Evolutionary conservation across 2,888 invertebrate genomes (phyloP), one percentile per base, ranked within the genome.

Genomic region (Drosophila lutescens): DNA sequence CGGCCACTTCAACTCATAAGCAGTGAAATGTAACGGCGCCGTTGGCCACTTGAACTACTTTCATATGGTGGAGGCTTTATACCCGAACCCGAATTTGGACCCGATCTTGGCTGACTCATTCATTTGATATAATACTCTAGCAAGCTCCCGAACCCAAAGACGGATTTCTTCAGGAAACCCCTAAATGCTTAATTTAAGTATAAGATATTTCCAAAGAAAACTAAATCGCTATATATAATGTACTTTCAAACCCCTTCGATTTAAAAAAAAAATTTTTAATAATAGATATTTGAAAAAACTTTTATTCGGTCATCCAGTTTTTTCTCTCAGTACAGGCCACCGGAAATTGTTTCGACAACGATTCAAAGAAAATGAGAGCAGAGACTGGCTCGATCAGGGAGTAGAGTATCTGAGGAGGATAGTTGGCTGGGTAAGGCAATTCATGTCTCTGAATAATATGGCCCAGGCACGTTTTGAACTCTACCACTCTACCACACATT

Each of bases 1-100:
- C 40, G 15, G 34, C 34, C 41, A 26, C 80, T 80, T 67, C 71
- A 83, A 43, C 67, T 84, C 74, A 57, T 51, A 77, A 73, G 72
- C 81, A 82, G 79, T 73, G 81, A 82, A 80, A 86, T 82, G 87
- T 86, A 82, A 84, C 85, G 87, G 87, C 87, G 87, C 87, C 85
- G 69, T 80, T 78, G 81, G 87, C 71, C 82, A 82, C 81, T 86
- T 82, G 86, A 82, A 84, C 81, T 86, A 82, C 84, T 86, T 82
- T 82, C 79, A 58, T 77, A 67, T 67, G 56, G 56, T 55, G 40
- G 30, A 53, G 55, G 58, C 46, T n/a, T 40, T 15, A 8, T 30
- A 40, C 40, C 17, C 41, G 9, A 41, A 17, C 41, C 38, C 41
- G 55, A 55, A 30, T 47, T 47, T 30, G 38, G 40, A 15, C 30